phyloP scores from a whole-genome alignment of 92 coral and sea anemone genomes.

The Virgularia gustaviana region DNA sequence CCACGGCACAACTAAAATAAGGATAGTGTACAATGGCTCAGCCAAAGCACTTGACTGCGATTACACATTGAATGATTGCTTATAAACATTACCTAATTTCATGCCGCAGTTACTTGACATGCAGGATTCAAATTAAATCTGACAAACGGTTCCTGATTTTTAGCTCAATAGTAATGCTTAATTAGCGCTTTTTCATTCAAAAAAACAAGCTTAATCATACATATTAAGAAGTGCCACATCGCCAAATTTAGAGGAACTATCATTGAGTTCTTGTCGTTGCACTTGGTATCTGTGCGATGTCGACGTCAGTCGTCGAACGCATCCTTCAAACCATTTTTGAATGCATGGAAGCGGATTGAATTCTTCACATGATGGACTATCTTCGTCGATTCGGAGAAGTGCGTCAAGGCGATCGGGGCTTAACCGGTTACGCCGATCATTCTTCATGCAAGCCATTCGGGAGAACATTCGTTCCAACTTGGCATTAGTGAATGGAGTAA shows the following conservation, averaged over 20 bases:
- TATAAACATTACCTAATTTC: too few species aligned
- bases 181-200: too few species aligned
- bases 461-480: constrained; percentile 8
- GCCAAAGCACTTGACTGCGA: too few species aligned
- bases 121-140: too few species aligned
- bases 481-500: constrained; percentile 1
- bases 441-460: constrained; percentile 1
- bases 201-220: too few species aligned
- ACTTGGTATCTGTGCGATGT: constrained; percentile 6
- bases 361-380: constrained; percentile 5
- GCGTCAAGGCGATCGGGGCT: background rate
- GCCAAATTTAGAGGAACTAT: constrained; percentile 4
- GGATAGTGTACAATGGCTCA: too few species aligned
- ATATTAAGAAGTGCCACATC: too few species aligned
- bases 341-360: constrained; percentile 10
- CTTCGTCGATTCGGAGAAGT: background rate
- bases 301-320: constrained; percentile 2
- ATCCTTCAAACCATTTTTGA: background rate
- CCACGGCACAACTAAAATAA: too few species aligned
- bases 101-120: too few species aligned
- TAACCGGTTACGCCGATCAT: constrained; percentile 10
- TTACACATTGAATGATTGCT: too few species aligned
- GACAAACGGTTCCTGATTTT: too few species aligned
- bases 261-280: background rate
- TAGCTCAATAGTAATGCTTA: too few species aligned